Base-by-base conservation (phyloP, 2,113 vertebrate genomes). In the Montifringilla adamsi region DNA sequence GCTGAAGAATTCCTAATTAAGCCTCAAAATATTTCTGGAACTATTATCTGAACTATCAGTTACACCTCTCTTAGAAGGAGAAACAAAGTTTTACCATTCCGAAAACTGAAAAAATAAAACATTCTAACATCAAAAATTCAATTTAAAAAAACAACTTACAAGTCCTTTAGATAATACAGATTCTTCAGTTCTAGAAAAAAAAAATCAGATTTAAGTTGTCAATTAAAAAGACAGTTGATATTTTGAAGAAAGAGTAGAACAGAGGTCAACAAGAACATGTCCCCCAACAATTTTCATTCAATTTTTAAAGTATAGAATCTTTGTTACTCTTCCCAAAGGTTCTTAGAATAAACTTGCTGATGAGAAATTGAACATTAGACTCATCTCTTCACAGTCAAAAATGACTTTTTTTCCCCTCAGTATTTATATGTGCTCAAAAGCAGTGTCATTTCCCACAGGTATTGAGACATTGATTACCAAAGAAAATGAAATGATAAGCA, bases 131-230 rank as follows among this genome's bases (percentile, higher is more conserved):
- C 27, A 35, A 83, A 77, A 78, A 67, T 39, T 28, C 47, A 37
- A 87, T 93, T 83, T 22, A 17, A 86, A 73, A 47, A 64, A 62
- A 6, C 11, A 84, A 97, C 98, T 98, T 98, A 99, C 99, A 97
- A 99, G 96, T 97, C 99, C 99, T 99, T 99, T 99, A 60, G 98
- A 98, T 93, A 98, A 97, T 91, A 98, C 37, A 15, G 99, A 98
- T 97, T 99, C 99, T 94, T 99, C 99, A 95, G 98, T 99, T 97
- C 99, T 99, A 97, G 70, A 97, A 94, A 95, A 86, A 93, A 93
- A 93, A 86, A 93, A 90, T 85, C 35, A 96, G 56, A 85, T 50
- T 70, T 43, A 63, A 82, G 7, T 55, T 41, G 12, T 24, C 47
- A 72, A 85, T 72, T 60, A 46, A 77, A 80, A 68, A 55, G 22